Evolutionary conservation across 1,140 invertebrate species (phyloP).

Genomic region (Charaxes varanes): DNA sequence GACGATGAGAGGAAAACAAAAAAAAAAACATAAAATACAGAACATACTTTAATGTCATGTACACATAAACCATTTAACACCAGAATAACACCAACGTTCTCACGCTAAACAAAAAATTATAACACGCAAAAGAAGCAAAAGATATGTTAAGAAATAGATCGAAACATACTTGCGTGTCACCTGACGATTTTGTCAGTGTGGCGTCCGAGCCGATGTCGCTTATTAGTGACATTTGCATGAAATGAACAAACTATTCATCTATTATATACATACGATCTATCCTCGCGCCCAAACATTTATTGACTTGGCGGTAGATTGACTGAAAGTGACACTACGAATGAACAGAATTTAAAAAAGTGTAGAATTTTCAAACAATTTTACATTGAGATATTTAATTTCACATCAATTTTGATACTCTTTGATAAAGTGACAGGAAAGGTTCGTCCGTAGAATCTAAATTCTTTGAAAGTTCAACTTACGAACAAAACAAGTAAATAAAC

Average conservation of each 20-base stretch:
- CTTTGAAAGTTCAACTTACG: constrained; percentile 1
- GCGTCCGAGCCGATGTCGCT: constrained; percentile 66
- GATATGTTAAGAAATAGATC: constrained; percentile 21
- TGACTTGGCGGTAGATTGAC: constrained; percentile 14
- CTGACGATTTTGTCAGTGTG: constrained; percentile 63
- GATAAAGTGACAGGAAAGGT: background rate
- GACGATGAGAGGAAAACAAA: background rate
- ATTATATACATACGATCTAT: constrained; percentile 40
- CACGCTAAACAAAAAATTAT: constrained; percentile 20
- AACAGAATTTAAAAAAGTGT: too few species aligned
- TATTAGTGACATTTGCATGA: constrained; percentile 71
- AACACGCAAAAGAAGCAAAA: constrained; percentile 26
- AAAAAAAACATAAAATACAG: background rate
- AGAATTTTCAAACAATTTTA: too few species aligned
- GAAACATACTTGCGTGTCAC: constrained; percentile 64
- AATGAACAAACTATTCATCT: constrained; percentile 72
- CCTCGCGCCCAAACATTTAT: constrained; percentile 3
- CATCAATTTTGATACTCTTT: background rate
- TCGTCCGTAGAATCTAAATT: constrained; percentile 6
- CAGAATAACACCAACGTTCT: constrained; percentile 16
- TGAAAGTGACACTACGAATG: constrained; percentile 3
- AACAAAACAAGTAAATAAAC: constrained; percentile 8
- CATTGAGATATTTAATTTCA: too few species aligned
- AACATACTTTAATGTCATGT: background rate
- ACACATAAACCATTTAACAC: too few species aligned